Base-by-base conservation (phyloP, 2,113 vertebrate genomes). In the Datnioides undecimradiatus region DNA sequence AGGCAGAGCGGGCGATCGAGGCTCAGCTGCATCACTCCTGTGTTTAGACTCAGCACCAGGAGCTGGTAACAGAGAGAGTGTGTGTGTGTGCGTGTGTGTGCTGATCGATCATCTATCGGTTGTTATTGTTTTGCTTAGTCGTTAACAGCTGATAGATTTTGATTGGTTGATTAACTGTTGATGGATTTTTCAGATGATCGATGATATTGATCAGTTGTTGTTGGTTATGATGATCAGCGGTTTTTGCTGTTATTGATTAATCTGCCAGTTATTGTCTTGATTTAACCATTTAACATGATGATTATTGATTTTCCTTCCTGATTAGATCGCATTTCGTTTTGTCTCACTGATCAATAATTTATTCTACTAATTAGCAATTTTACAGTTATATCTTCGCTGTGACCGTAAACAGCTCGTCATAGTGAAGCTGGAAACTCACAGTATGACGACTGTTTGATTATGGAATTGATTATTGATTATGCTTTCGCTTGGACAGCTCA, bases 1-100 rank as follows among this genome's bases (percentile, higher is more conserved):
- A 62, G 79, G n/a, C n/a, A 74, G 67, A 29, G 57, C 0, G 65
- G 19, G 52, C 6, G 64, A 78, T 73, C 25, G 69, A 80, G 76
- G n/a, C 65, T 73, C 43, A 82, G 63, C 81, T 89, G 84, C 87
- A 86, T 78, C 60, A 49, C 69, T 19, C 65, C 81, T 81, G 59
- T 60, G 54, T 79, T 70, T 43, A 33, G 43, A 52, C 60, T 51
- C 73, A 59, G 27, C 60, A 19, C 52, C 73, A 67, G 40, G 2
- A 40, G 80, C 73, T 41, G 81, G 65, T 85, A 62, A 1, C 58
- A 84, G 60, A 60, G 67, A 76, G 51, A 80, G 33, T 67, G 55
- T 45, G 31, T 77, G 65, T 57, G 45, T 75, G 68, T 64, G 36
- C 73, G 64, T 38, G 14, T 38, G 19, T 48, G 60, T 5, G 19